Percentiles rank a stretch among this genome's conserved stretches.
Evolutionary conservation across 2,797 vertebrate genomes (phyloP).

Genomic region (Vipera latastei): DNA sequence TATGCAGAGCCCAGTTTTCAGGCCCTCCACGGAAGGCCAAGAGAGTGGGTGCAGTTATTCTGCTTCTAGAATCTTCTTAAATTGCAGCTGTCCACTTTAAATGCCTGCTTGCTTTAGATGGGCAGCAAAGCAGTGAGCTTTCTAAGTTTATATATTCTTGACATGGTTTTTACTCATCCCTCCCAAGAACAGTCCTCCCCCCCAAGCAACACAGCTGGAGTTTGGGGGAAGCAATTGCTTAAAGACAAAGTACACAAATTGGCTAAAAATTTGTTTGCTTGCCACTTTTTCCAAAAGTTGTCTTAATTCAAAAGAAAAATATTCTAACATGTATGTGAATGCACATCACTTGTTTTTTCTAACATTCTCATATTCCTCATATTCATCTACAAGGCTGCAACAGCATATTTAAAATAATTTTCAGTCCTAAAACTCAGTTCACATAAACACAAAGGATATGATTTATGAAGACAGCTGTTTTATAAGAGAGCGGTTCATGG

Average conservation of each 20-base stretch:
- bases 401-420: neutral
- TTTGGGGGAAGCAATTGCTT: neutral
- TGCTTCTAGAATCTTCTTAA: neutral
- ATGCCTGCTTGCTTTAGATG: neutral
- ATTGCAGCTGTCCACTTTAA: neutral
- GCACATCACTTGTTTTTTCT: neutral
- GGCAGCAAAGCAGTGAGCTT: neutral
- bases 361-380: neutral
- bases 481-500: neutral
- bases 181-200: neutral
- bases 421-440: neutral
- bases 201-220: neutral
- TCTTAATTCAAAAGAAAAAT: neutral
- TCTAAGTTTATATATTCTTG: neutral
- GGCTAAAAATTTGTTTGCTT: neutral
- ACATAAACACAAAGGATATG: neutral
- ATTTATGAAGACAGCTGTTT: neutral
- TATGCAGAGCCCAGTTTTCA: neutral
- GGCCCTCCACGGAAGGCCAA: neutral
- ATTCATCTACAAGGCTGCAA: neutral
- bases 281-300: neutral
- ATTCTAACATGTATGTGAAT: neutral
- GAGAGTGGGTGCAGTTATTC: neutral
- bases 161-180: neutral
- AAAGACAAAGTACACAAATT: neutral